Conservation (phyloP, 1,140 invertebrate species). For the Meloidogyne exigua region DNA sequence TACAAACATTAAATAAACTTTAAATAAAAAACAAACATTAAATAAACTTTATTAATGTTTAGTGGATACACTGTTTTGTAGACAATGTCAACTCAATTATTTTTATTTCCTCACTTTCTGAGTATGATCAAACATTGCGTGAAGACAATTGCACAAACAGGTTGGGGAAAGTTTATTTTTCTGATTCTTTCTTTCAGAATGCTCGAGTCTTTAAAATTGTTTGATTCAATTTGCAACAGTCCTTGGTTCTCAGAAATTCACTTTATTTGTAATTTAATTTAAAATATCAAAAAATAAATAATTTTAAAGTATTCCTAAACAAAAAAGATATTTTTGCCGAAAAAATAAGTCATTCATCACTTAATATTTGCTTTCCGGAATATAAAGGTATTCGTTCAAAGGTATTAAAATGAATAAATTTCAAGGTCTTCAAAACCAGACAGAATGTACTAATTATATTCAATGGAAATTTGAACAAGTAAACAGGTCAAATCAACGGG, state of each 20-base stretch:
- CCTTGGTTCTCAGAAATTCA: slow-evolving; percentile 64
- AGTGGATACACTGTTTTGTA: slow-evolving; percentile 69
- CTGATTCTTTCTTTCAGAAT: slow-evolving; percentile 54
- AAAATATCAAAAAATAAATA: background rate
- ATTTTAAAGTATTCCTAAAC: slow-evolving; percentile 56
- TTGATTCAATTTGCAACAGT: slow-evolving; percentile 64
- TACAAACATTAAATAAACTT: background rate
- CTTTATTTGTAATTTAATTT: slow-evolving; percentile 49
- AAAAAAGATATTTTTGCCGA: slow-evolving; percentile 64
- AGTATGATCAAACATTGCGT: slow-evolving; percentile 66
- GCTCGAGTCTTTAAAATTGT: slow-evolving; percentile 64
- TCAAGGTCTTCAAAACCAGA: slow-evolving; percentile 62
- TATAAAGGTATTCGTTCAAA: slow-evolving; percentile 59
- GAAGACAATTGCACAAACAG: slow-evolving; percentile 64
- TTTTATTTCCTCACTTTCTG: slow-evolving; percentile 66
- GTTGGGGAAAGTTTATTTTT: slow-evolving; percentile 14
- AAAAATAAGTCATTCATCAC: slow-evolving; percentile 62
- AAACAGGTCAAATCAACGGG: slow-evolving; percentile 75
- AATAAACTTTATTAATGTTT: background rate
- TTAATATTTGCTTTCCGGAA: slow-evolving; percentile 65
- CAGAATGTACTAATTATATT: slow-evolving; percentile 63
- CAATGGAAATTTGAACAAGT: slow-evolving; percentile 64
- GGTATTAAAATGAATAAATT: background rate
- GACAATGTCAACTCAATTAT: slow-evolving; percentile 67
- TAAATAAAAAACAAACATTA: too few relatives aligned